A percentile compares a stretch with the other conserved stretches of the same genome.
Conservation (phyloP, 2,797 vertebrate genomes). For the Phrynocephalus vlangalii region DNA sequence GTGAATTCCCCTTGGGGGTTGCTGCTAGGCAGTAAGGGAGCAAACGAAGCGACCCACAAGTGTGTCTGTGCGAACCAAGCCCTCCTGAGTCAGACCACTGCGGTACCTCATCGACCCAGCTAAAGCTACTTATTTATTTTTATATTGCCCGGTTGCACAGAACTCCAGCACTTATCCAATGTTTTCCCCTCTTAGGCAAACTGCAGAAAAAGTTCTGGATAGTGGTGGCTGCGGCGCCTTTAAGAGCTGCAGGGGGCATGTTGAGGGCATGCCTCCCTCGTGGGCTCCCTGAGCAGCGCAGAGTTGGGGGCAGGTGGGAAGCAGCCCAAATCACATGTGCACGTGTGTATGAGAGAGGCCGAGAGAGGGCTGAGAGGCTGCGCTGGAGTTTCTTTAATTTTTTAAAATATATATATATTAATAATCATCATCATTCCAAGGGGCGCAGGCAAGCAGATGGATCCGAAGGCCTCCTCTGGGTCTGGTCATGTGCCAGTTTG, state of each 20-base stretch:
- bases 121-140: too few relatives aligned
- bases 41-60: background rate
- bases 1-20: background rate
- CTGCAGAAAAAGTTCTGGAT: rapidly evolving
- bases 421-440: background rate
- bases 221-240: slow-evolving; percentile 53
- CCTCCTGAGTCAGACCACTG: too few relatives aligned
- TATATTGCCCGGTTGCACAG: too few relatives aligned
- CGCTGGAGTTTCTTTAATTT: background rate
- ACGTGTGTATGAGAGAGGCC: too few relatives aligned
- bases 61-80: background rate
- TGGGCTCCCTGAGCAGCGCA: background rate
- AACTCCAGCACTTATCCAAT: too few relatives aligned
- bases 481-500: too few relatives aligned
- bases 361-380: too few relatives aligned
- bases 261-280: slow-evolving; percentile 36
- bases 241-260: slow-evolving; percentile 66
- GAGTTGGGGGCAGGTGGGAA: too few relatives aligned
- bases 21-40: background rate
- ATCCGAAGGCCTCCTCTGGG: too few relatives aligned
- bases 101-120: too few relatives aligned
- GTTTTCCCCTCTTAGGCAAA: background rate
- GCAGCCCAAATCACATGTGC: too few relatives aligned
- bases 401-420: too few relatives aligned
- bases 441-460: background rate